Conservation (phyloP, 2,797 vertebrate genomes). For the Spea hammondii region DNA sequence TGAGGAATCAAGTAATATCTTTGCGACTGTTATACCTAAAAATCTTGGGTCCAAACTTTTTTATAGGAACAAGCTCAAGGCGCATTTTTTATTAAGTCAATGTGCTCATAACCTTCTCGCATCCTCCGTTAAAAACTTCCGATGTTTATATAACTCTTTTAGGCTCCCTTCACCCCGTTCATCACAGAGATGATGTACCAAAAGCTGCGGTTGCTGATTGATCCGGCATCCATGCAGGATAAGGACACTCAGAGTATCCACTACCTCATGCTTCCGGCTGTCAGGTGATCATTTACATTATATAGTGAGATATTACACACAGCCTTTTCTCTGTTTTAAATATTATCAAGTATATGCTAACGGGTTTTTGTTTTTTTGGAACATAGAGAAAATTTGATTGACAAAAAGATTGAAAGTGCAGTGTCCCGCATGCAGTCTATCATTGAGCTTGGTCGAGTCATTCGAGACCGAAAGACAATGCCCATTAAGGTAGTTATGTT, state of each 20-base stretch:
- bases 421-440: slow-evolving; percentile 95
- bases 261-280: slow-evolving; percentile 94
- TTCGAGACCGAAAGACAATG: slow-evolving; percentile 92
- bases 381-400: slow-evolving; percentile 85
- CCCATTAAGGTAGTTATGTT: slow-evolving; percentile 80
- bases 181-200: slow-evolving; percentile 98
- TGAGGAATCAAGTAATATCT: slow-evolving; percentile 66
- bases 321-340: not conserved
- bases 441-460: slow-evolving; percentile 95
- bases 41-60: no score
- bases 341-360: not conserved
- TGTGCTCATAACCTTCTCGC: not conserved
- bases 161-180: slow-evolving; percentile 98
- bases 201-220: slow-evolving; percentile 86
- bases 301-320: not conserved
- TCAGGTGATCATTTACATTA: slow-evolving; percentile 72
- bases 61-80: no score
- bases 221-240: slow-evolving; percentile 81
- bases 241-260: slow-evolving; percentile 91
- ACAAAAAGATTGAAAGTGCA: slow-evolving; percentile 89
- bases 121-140: not conserved
- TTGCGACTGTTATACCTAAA: no score
- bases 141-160: slow-evolving; percentile 7
- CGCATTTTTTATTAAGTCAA: no score
- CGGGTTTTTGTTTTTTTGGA: slow-evolving; percentile 41